Evolutionary conservation across 2,797 vertebrate species (phyloP), one percentile per base, ranked within the genome.

Genomic region (Sebastes vulpes): DNA sequence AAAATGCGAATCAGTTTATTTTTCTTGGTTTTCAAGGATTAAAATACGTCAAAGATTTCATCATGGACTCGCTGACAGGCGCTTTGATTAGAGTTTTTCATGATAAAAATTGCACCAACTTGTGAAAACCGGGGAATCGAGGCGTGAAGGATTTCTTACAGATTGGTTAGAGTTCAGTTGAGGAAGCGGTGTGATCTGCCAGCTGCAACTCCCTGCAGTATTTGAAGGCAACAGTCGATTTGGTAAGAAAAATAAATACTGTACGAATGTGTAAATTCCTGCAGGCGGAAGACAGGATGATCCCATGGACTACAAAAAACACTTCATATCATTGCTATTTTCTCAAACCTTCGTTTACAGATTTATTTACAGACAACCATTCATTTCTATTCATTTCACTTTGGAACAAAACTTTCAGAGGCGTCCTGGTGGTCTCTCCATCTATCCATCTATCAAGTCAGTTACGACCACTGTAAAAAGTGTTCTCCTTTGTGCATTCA

Each of bases 201-300:
- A 90, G 65, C 68, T 63, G 42, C 83, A 83, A 18, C 68, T 89
- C 63, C 57, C 26, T 81, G 83, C 69, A 84, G 80, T 81, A 83
- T 92, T 83, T 82, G 50, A 74, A 79, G 64, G 66, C 11, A 68
- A 31, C 29, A 20, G 65, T 54, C 20, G 20, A 77, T 48, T 48
- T 23, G 60, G 23, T 69, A 72, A 52, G 67, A 84, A 87, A 74
- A 72, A 70, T 72, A 87, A 74, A 72, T 46, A 18, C 10, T 9
- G 58, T 60, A 42, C 28, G 8, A 31, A 82, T 59, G 59, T 77
- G 67, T 18, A 53, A 77, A 54, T 26, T 74, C n/a, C 48, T 64
- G 59, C 54, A 75, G 56, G 31, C 7, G 1, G 46, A 56, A 16
- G 29, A 68, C 18, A 50, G 31, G 60, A 64, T 56, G 63, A 81